These are phyloP conservation scores for Podarcis lilfordi DNA, from an alignment of 2,797 vertebrate genomes.

Conservation along the genomic window DNA sequence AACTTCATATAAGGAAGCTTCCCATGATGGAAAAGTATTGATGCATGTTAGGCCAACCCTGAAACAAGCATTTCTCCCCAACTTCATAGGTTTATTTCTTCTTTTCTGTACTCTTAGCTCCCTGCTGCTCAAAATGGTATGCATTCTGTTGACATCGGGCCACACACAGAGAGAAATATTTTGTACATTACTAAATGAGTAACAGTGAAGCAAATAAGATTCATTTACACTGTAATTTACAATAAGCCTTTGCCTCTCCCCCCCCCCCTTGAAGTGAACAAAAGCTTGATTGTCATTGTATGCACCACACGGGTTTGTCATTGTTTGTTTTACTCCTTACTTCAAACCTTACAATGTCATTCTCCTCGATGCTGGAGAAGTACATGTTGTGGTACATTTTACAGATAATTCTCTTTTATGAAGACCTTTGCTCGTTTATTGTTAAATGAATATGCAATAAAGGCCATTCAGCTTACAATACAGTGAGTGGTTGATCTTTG, in stretches of 20 bases:
- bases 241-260: not conserved
- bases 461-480: not conserved
- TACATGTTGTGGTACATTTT: slow-evolving; percentile 1
- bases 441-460: not conserved
- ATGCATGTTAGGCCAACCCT: not conserved
- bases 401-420: not conserved
- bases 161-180: not conserved
- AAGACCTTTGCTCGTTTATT: not conserved
- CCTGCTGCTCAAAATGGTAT: not conserved
- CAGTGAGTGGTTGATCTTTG: not conserved
- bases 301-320: not conserved
- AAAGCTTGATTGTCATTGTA: not conserved
- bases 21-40: too few relatives aligned
- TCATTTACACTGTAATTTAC: not conserved
- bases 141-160: not conserved
- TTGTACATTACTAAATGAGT: not conserved
- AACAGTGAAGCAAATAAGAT: not conserved
- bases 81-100: not conserved
- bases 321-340: not conserved
- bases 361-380: not conserved
- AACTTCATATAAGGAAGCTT: too few relatives aligned
- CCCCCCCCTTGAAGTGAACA: not conserved
- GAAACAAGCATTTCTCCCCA: not conserved
- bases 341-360: not conserved
- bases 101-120: not conserved